Evolutionary conservation across 1,140 invertebrate species (phyloP).

Genomic region (Eurosta solidaginis): DNA sequence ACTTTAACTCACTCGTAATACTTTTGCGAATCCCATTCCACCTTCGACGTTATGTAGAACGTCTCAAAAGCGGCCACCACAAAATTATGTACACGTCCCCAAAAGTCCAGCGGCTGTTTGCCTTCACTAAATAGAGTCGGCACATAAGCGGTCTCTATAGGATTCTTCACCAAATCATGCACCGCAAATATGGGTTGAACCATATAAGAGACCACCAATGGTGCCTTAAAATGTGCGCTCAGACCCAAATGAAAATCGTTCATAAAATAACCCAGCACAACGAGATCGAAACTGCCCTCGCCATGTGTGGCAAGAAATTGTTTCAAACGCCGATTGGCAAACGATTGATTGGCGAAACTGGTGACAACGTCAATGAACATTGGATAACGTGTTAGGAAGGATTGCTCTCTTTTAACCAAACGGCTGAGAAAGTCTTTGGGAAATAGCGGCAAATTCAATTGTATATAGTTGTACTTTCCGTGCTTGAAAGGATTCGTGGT

Average conservation of each 20-base stretch:
- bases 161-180: constrained; percentile 35
- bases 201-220: constrained; percentile 31
- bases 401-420: constrained; percentile 20
- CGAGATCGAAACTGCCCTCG: constrained; percentile 36
- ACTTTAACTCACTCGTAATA: not conserved
- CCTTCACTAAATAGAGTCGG: constrained; percentile 26
- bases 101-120: constrained; percentile 26
- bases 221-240: constrained; percentile 37
- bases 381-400: not conserved
- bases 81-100: constrained; percentile 4
- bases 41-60: not conserved
- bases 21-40: not conserved
- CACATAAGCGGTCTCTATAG: constrained; percentile 31
- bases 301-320: not conserved
- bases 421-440: not conserved
- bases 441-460: not conserved
- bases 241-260: constrained; percentile 39
- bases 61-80: not conserved
- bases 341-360: not conserved
- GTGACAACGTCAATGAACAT: not conserved
- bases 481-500: not conserved
- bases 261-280: constrained; percentile 35
- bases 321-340: constrained; percentile 24
- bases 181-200: constrained; percentile 9
- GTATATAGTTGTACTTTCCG: constrained; percentile 19